A percentile compares a stretch with the other conserved stretches of the same genome.
phyloP scores from a whole-genome alignment of 2,797 vertebrate species.

The Scolopax rusticola region DNA sequence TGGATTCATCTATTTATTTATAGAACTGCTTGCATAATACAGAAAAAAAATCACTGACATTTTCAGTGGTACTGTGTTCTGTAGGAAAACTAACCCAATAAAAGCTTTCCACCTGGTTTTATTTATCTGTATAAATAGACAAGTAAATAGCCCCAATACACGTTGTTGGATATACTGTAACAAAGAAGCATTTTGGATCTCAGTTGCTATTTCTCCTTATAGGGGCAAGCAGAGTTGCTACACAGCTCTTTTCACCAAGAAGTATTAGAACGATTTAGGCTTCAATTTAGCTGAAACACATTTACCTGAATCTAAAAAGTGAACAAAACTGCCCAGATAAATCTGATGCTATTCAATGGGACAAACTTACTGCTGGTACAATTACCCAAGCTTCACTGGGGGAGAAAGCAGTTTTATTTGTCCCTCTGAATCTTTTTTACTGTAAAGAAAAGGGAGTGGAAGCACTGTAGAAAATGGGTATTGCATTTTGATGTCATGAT shows the following conservation, averaged over 20 bases:
- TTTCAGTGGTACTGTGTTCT: constrained; percentile 18
- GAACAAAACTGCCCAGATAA: background rate
- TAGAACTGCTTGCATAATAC: constrained; percentile 21
- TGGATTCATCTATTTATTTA: constrained; percentile 24
- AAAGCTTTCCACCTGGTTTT: constrained; percentile 23
- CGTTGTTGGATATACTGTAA: background rate
- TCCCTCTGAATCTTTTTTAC: background rate
- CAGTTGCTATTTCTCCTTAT: background rate
- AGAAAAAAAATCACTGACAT: background rate
- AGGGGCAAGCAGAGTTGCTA: background rate
- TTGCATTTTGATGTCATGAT: background rate
- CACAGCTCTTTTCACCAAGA: background rate
- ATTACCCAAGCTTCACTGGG: background rate
- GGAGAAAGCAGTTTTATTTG: background rate
- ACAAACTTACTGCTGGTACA: background rate
- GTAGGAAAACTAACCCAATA: constrained; percentile 24
- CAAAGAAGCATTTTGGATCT: background rate
- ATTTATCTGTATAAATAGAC: background rate
- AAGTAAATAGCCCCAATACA: background rate
- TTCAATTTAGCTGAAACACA: background rate
- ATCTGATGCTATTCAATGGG: background rate
- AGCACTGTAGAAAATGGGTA: background rate
- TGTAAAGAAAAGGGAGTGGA: background rate
- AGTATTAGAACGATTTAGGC: background rate
- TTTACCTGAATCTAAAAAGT: background rate